These are phyloP conservation scores for Perccottus glenii DNA, from an alignment of 2,113 vertebrate genomes.

Conservation along the genomic window DNA sequence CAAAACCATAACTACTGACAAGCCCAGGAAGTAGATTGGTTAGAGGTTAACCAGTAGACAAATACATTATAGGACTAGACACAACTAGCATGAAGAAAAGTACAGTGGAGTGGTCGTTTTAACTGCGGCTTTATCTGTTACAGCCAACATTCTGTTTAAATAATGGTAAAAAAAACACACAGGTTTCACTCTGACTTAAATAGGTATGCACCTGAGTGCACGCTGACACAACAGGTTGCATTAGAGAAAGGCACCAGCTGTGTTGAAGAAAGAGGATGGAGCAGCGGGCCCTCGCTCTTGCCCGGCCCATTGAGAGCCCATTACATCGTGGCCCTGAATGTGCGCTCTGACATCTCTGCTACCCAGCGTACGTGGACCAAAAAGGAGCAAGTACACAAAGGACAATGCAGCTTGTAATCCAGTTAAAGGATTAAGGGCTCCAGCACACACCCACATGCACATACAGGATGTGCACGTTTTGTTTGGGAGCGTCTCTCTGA, in stretches of 20 bases:
- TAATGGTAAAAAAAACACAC: neutral
- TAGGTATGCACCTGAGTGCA: too few relatives aligned
- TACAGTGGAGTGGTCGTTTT: neutral
- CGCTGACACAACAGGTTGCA: conserved; percentile 4
- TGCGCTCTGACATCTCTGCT: conserved; percentile 59
- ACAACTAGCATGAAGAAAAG: too few relatives aligned
- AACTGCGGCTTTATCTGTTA: neutral
- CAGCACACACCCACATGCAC: conserved; percentile 17
- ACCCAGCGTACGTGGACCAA: conserved; percentile 49
- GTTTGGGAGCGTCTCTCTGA: conserved; percentile 43
- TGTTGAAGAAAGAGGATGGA: conserved; percentile 4
- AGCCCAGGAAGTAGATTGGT: too few relatives aligned
- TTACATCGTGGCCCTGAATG: conserved; percentile 58
- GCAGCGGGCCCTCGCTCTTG: conserved; percentile 18
- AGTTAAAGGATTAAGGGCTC: conserved; percentile 71
- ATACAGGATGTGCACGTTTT: conserved; percentile 31
- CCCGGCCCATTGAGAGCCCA: conserved; percentile 37
- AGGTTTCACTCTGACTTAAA: neutral
- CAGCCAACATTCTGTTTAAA: neutral
- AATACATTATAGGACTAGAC: too few relatives aligned
- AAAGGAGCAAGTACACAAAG: conserved; percentile 68
- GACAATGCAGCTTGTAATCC: conserved; percentile 75
- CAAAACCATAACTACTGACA: too few relatives aligned
- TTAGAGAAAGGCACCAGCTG: conserved; percentile 4
- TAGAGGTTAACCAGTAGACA: too few relatives aligned